These are phyloP conservation scores for Catagonus wagneri DNA, from an alignment of 2,113 vertebrate genomes.

Conservation along the genomic window DNA sequence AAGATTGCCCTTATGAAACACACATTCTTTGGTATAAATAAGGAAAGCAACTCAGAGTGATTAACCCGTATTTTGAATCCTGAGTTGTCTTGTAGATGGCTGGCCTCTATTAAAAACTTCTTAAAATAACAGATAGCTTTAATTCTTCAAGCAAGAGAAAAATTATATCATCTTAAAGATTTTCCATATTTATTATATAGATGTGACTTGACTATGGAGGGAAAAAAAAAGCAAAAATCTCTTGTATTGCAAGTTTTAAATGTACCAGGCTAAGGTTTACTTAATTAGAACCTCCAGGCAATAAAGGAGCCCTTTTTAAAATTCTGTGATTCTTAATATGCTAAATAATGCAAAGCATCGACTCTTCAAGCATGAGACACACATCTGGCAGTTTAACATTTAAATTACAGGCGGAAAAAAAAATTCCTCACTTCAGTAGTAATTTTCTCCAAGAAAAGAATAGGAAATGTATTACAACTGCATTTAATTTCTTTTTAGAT, in stretches of 20 bases:
- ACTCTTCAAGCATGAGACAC: slow-evolving; percentile 99
- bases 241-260: slow-evolving; percentile 99
- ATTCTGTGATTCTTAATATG: slow-evolving; percentile 99
- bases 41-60: slow-evolving; percentile 80
- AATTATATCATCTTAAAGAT: slow-evolving; percentile 94
- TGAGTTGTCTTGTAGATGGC: slow-evolving; percentile 93
- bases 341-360: slow-evolving; percentile 99
- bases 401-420: slow-evolving; percentile 94
- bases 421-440: slow-evolving; percentile 92
- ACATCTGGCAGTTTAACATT: slow-evolving; percentile 99
- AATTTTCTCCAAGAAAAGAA: slow-evolving; percentile 95
- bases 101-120: slow-evolving; percentile 96
- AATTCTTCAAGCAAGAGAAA: slow-evolving; percentile 95
- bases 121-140: slow-evolving; percentile 98
- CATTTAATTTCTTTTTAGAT: slow-evolving; percentile 95
- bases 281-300: slow-evolving; percentile 99
- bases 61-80: slow-evolving; percentile 89
- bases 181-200: slow-evolving; percentile 98
- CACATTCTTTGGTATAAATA: slow-evolving; percentile 66
- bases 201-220: slow-evolving; percentile 92
- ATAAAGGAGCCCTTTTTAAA: slow-evolving; percentile 99
- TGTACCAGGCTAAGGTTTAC: slow-evolving; percentile 99
- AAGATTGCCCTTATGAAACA: slow-evolving; percentile 75
- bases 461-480: slow-evolving; percentile 94
- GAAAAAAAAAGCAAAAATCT: slow-evolving; percentile 91